Conservation (phyloP, 1,140 invertebrate species). For the Oppia nitens region DNA sequence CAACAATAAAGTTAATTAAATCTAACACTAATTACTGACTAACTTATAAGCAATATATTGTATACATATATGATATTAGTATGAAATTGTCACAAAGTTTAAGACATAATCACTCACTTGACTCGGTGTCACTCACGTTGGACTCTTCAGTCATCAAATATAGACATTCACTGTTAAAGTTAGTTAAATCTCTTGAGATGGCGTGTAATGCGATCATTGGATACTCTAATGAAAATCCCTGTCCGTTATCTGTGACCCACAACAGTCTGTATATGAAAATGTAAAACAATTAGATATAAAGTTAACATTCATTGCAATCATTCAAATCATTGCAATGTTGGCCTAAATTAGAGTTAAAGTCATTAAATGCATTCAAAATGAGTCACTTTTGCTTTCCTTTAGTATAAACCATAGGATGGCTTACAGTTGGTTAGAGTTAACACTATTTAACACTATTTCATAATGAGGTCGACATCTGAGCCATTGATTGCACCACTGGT, state of each 20-base stretch:
- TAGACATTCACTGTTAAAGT: constrained; percentile 46
- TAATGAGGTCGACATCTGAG: too few species aligned
- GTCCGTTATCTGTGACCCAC: constrained; percentile 41
- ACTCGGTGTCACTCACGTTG: constrained; percentile 24
- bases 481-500: too few species aligned
- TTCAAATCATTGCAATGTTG: neutral
- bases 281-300: constrained; percentile 16
- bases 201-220: constrained; percentile 54
- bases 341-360: neutral
- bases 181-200: constrained; percentile 43
- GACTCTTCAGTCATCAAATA: constrained; percentile 49
- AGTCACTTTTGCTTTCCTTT: neutral
- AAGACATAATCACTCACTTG: neutral
- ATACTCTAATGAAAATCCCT: constrained; percentile 53
- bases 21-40: too few species aligned
- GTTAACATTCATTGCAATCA: neutral
- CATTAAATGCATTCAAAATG: too few species aligned
- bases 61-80: too few species aligned
- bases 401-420: too few species aligned
- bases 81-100: neutral
- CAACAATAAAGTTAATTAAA: too few species aligned
- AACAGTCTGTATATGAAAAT: constrained; percentile 39
- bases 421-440: too few species aligned
- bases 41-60: too few species aligned
- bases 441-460: too few species aligned